Conservation (phyloP, 2,888 invertebrate genomes). For the Entomobrya multifasciata region DNA sequence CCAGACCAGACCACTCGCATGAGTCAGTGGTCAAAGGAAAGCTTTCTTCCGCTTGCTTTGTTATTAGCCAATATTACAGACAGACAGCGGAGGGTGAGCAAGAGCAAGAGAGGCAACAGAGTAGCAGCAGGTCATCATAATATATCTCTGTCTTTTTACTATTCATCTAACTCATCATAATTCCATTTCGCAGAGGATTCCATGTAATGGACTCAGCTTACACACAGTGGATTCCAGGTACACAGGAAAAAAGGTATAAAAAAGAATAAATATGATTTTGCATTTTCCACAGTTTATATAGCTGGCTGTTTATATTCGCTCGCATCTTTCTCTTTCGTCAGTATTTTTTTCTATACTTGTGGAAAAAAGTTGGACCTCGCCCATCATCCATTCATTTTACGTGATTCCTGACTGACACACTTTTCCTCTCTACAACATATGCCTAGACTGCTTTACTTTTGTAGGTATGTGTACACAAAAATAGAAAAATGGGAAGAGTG, state of each 20-base stretch:
- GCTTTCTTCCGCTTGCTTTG: conserved; percentile 42
- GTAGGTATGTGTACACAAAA: background rate
- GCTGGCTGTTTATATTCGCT: too few species aligned
- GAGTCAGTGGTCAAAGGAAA: conserved; percentile 24
- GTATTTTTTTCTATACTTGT: too few species aligned
- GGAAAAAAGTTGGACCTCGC: conserved; percentile 70
- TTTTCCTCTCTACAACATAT: conserved; percentile 42
- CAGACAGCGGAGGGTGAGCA: conserved; percentile 3
- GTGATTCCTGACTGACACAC: conserved; percentile 76
- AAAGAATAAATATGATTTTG: background rate
- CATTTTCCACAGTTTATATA: background rate
- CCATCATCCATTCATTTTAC: conserved; percentile 77
- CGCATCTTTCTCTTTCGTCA: too few species aligned
- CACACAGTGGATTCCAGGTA: background rate
- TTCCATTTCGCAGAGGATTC: background rate
- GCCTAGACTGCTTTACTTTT: background rate
- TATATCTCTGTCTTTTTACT: conserved; percentile 55
- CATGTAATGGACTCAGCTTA: background rate
- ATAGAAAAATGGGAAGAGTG: background rate
- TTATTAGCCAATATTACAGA: conserved; percentile 49
- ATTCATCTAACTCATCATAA: conserved; percentile 13
- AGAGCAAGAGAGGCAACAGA: too few species aligned
- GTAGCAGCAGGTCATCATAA: conserved; percentile 51
- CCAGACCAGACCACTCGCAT: background rate
- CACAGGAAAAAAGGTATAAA: too few species aligned